These are phyloP conservation scores for Smittia sp. DNA, from an alignment of 2,888 invertebrate species.

Conservation along the genomic window DNA sequence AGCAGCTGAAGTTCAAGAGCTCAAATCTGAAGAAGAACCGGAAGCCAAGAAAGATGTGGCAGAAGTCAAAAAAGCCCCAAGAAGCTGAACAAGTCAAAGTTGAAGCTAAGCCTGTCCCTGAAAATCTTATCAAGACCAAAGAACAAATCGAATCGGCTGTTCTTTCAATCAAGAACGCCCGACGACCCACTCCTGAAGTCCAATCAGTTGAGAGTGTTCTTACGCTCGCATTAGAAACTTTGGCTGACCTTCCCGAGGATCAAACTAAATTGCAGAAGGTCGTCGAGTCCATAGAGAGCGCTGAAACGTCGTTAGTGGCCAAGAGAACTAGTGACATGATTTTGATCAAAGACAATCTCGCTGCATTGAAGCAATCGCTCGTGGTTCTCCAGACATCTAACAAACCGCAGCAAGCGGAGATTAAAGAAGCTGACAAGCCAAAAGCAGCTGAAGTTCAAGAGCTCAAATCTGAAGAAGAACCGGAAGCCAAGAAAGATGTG, in stretches of 20 bases:
- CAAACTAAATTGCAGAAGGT: constrained; percentile 39
- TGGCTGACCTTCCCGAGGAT: constrained; percentile 35
- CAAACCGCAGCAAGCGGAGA: constrained; percentile 39
- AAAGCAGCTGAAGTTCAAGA: not conserved
- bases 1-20: not conserved
- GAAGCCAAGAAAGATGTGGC: no score
- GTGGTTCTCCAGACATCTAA: not conserved
- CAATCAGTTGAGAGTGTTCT: constrained; percentile 34
- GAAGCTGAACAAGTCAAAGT: no score
- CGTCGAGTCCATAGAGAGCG: constrained; percentile 38
- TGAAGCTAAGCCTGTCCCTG: constrained; percentile 53
- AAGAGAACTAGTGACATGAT: constrained; percentile 38
- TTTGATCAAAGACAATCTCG: constrained; percentile 27
- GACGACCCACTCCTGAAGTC: constrained; percentile 22
- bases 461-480: constrained; percentile 45
- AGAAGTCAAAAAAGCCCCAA: constrained; percentile 51
- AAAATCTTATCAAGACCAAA: constrained; percentile 45
- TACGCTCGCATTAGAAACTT: constrained; percentile 39
- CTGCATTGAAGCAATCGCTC: constrained; percentile 33
- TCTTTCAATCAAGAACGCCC: not conserved
- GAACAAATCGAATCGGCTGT: not conserved
- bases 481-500: no score
- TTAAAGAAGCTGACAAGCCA: constrained; percentile 9
- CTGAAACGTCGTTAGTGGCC: constrained; percentile 25
- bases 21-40: not conserved